These are phyloP conservation scores for Eriosoma lanigerum DNA, from an alignment of 1,140 invertebrate genomes.

Conservation along the genomic window DNA sequence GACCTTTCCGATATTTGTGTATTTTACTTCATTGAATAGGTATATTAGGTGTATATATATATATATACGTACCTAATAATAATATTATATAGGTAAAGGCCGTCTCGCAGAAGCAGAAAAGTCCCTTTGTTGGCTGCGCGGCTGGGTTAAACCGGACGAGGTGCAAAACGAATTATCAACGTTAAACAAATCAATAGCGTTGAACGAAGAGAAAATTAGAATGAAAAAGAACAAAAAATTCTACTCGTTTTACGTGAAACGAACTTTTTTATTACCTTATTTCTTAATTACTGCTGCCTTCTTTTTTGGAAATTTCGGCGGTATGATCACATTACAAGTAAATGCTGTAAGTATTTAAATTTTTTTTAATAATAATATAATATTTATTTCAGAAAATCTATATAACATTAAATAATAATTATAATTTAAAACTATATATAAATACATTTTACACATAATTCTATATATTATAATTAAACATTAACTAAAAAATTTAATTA, in stretches of 20 bases:
- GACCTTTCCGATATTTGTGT: too few relatives aligned
- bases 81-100: slow-evolving; percentile 55
- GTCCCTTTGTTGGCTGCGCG: slow-evolving; percentile 68
- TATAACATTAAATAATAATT: too few relatives aligned
- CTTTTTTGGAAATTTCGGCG: slow-evolving; percentile 71
- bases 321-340: slow-evolving; percentile 70
- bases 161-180: slow-evolving; percentile 64
- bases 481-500: too few relatives aligned
- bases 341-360: slow-evolving; percentile 64
- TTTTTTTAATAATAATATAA: background rate
- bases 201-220: slow-evolving; percentile 53
- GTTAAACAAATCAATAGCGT: slow-evolving; percentile 58
- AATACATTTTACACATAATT: slow-evolving; percentile 16
- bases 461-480: too few relatives aligned
- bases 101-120: slow-evolving; percentile 60
- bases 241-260: slow-evolving; percentile 59
- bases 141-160: slow-evolving; percentile 63
- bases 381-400: background rate
- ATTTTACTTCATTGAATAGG: too few relatives aligned
- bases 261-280: slow-evolving; percentile 67
- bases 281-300: slow-evolving; percentile 66
- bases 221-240: slow-evolving; percentile 52
- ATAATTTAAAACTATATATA: background rate
- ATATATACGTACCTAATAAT: too few relatives aligned
- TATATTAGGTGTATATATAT: too few relatives aligned